phyloP scores from a whole-genome alignment of 2,888 invertebrate species.

The Plutella xylostella region DNA sequence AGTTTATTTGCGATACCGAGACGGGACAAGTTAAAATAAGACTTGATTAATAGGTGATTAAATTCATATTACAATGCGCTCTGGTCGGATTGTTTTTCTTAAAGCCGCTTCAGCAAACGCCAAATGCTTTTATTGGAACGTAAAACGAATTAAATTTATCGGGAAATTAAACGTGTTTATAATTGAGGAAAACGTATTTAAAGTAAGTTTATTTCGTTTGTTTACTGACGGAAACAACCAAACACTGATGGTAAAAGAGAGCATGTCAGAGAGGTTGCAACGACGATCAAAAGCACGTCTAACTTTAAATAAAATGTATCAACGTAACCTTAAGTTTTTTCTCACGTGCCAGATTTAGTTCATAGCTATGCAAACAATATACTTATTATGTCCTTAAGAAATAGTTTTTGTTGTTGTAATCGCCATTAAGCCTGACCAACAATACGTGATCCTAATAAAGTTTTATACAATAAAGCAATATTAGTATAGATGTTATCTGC shows the following conservation, averaged over 20 bases:
- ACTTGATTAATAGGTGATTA: slow-evolving; percentile 49
- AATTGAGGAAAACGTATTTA: not conserved
- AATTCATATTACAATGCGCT: slow-evolving; percentile 39
- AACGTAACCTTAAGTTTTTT: slow-evolving; percentile 36
- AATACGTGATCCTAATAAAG: slow-evolving; percentile 56
- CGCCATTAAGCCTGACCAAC: slow-evolving; percentile 50
- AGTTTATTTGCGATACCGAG: slow-evolving; percentile 37
- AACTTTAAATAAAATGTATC: too few species aligned
- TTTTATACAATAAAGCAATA: slow-evolving; percentile 7
- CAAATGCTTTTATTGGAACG: slow-evolving; percentile 39
- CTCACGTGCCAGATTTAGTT: slow-evolving; percentile 37
- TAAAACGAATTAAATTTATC: slow-evolving; percentile 52
- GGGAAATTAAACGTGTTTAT: slow-evolving; percentile 39
- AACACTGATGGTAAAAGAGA: too few species aligned
- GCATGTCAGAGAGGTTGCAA: too few species aligned
- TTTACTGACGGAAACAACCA: too few species aligned
- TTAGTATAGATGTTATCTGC: slow-evolving; percentile 42
- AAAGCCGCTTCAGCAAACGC: slow-evolving; percentile 22
- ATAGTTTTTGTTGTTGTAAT: slow-evolving; percentile 30
- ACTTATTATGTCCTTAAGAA: slow-evolving; percentile 38
- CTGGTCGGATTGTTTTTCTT: slow-evolving; percentile 34
- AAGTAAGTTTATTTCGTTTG: not conserved
- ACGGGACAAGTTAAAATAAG: slow-evolving; percentile 31
- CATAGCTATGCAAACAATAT: slow-evolving; percentile 36
- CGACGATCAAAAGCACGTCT: too few species aligned